Evolutionary conservation across 2,113 vertebrate species (phyloP), one percentile per base, ranked within the genome.

Genomic region (Loxodonta africana): DNA sequence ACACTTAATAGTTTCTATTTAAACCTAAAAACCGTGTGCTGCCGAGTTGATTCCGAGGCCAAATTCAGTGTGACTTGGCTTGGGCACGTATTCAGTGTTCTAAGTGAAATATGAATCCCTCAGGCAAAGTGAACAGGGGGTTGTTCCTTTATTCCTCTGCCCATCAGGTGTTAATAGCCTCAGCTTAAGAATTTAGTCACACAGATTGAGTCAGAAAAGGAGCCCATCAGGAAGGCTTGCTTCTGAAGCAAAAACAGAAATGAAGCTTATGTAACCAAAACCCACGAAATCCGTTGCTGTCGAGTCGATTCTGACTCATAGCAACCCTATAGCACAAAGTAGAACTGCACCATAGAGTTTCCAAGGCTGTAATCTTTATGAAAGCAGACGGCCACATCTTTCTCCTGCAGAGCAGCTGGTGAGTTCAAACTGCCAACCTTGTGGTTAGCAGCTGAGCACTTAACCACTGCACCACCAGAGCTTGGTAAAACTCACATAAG

Each of bases 161-260:
- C 2, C 20, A 8, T 81, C n/a, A 26, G 83, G 76, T 78, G 33
- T 89, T 80, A 88, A 60, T 73, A 94, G 69, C 5, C 41, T 60
- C 33, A 82, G 41, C 53, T 53, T 41, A 37, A 83, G 74, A 89
- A 48, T 60, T 86, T 73, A 86, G 25, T 57, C 44, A 60, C 15
- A 65, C 30, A 91, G 63, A 88, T 67, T 87, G 51, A 51, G 26
- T 78, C 63, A 82, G 30, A 86, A 90, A 94, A 93, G 74, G 62
- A 90, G 11, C 53, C 37, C 60, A 37, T 77, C 67, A 87, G 89
- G 71, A 94, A 83, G 74, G 41, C 46, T 88, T n/a, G 37, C 14
- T 95, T 96, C 62, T 83, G 93, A 95, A 94, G 77, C 71, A 93
- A 77, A 93, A 83, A 89, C 67, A 93, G 80, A 37, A 65, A 44